Evolutionary conservation across 2,113 vertebrate genomes (phyloP).

Genomic region (Pluvialis apricaria): DNA sequence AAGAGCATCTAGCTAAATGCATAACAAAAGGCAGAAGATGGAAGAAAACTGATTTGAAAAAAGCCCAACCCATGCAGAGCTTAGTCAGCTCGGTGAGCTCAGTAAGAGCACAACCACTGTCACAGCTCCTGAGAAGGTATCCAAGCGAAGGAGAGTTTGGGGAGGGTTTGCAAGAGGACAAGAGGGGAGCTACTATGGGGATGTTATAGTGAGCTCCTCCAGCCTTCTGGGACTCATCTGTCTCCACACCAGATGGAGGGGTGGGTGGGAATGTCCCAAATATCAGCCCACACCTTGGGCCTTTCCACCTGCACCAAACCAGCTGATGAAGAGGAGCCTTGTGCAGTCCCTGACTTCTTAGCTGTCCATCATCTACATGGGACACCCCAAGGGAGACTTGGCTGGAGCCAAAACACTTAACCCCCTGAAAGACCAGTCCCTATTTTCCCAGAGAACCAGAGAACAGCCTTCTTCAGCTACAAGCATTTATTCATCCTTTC

Average conservation of each 20-base stretch:
- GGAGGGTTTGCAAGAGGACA: not conserved
- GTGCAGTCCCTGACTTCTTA: not conserved
- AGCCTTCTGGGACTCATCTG: not conserved
- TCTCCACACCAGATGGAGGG: not conserved
- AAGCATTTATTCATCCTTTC: constrained; percentile 19
- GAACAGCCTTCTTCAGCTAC: not conserved
- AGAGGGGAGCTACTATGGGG: not conserved
- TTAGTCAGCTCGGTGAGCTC: not conserved
- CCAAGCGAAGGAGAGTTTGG: not conserved
- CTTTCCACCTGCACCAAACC: not conserved
- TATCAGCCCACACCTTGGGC: not conserved
- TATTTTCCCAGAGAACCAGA: not conserved
- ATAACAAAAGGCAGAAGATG: not conserved
- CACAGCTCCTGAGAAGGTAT: not conserved
- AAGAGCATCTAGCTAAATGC: not conserved
- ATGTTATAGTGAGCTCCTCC: not conserved
- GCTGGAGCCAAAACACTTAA: constrained; percentile 29
- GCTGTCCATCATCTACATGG: not conserved
- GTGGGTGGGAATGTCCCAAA: not conserved
- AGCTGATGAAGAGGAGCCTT: not conserved
- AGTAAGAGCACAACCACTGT: not conserved
- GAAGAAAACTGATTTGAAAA: not conserved
- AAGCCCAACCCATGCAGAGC: not conserved
- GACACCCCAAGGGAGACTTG: not conserved
- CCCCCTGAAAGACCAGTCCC: not conserved